A percentile compares a stretch with the other conserved stretches of the same genome.
Evolutionary conservation across 2,113 vertebrate species (phyloP).

Genomic region (Connochaetes taurinus): DNA sequence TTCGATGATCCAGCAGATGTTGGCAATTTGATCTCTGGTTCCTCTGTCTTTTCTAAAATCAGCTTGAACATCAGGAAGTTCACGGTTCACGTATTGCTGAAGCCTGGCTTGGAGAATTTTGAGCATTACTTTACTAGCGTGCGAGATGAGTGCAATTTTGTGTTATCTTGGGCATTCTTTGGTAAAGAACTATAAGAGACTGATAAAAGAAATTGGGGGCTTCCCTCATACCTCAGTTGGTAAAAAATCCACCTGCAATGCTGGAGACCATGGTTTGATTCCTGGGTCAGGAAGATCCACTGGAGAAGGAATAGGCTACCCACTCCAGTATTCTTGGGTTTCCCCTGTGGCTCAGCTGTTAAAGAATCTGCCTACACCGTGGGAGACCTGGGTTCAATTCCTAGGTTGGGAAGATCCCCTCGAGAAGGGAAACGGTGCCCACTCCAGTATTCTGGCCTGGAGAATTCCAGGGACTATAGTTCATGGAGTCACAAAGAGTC

Average conservation of each 20-base stretch:
- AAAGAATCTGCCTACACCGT: background rate
- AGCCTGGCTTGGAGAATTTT: too few relatives aligned
- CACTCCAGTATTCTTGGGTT: background rate
- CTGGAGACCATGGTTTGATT: accelerated
- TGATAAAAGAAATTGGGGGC: background rate
- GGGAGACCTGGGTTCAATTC: background rate
- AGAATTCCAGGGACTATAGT: background rate
- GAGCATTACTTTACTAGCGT: too few relatives aligned
- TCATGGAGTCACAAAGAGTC: background rate
- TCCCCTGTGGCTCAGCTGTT: background rate
- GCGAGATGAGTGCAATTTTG: too few relatives aligned
- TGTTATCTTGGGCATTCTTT: too few relatives aligned
- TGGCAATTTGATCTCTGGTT: too few relatives aligned
- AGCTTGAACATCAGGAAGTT: too few relatives aligned
- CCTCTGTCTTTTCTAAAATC: too few relatives aligned
- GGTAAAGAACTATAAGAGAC: background rate
- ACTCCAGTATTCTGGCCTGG: background rate
- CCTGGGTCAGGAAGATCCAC: background rate
- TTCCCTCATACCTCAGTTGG: background rate
- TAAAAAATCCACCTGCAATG: background rate
- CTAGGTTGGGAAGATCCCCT: background rate
- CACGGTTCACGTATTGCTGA: accelerated
- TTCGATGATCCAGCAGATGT: accelerated
- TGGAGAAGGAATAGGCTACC: background rate
- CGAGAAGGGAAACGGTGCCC: accelerated